Base-by-base conservation (phyloP, 2,113 vertebrate genomes). In the Elachura formosa region DNA sequence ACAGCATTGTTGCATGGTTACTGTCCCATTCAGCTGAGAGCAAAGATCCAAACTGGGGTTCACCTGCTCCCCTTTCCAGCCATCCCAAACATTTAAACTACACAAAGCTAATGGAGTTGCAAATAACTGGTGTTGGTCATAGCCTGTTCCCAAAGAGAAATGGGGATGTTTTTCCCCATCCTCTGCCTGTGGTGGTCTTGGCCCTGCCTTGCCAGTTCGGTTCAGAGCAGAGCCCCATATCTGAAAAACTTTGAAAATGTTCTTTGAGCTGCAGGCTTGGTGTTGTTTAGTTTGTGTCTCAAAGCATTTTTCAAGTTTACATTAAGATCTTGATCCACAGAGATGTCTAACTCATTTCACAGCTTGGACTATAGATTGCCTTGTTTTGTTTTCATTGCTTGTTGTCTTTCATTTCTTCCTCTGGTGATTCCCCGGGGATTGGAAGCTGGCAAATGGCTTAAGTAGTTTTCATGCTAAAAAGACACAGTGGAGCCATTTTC, bases 401-500 rank as follows among this genome's bases (percentile, higher is more conserved):
- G 43, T 91, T 80, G 52, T 62, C 64, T 93, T 74, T 93, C 36
- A 36, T 69, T 91, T 89, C 52, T 11, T 62, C 9, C 62, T 40
- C 61, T 87, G 77, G 34, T 46, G 73, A 26, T 81, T 89, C 77
- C 72, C 63, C 7, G 1, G 89, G 61, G 73, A 55, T 0, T 84
- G 61, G 54, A 74, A 84, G 46, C 69, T 90, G 93, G 79, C 85
- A 76, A 34, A 52, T 0, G 0, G 33, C 41, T 85, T 34, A 25
- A 86, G 49, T 36, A 67, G 74, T 81, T 96, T 15, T 82, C 43
- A 13, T 82, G 64, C 74, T 91, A 7, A 81, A 91, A 91, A 93
- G 87, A 31, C 72, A 34, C 73, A 1, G 34, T 36, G 90, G 90
- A 84, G 77, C 84, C 77, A 12, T 66, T 81, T 84, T 52, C 80